phyloP scores from a whole-genome alignment of 2,888 invertebrate species.

The Polyploca ridens region DNA sequence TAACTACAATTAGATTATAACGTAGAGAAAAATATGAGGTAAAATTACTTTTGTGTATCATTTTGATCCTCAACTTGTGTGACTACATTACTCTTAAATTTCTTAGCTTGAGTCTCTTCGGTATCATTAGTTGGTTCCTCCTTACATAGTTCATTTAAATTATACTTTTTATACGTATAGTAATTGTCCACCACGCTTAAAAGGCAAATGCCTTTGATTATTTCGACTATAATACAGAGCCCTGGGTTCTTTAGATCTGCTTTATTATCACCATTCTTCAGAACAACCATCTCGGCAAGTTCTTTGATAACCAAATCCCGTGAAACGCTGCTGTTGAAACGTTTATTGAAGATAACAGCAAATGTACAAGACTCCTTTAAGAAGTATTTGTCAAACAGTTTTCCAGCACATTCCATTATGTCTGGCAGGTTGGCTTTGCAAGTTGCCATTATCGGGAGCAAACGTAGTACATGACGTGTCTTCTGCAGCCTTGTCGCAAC shows the following conservation, averaged over 20 bases:
- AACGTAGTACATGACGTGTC: constrained; percentile 90
- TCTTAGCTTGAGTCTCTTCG: constrained; percentile 74
- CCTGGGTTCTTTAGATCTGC: constrained; percentile 92
- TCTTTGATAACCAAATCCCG: constrained; percentile 89
- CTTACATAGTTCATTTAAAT: constrained; percentile 88
- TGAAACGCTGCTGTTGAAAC: constrained; percentile 90
- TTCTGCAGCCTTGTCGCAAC: constrained; percentile 87
- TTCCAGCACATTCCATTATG: constrained; percentile 87
- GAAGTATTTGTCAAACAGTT: constrained; percentile 90
- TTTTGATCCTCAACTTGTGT: constrained; percentile 53
- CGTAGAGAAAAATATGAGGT: constrained; percentile 48
- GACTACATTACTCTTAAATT: constrained; percentile 63
- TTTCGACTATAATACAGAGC: constrained; percentile 92
- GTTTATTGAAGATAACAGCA: constrained; percentile 90
- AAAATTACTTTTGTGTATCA: constrained; percentile 52
- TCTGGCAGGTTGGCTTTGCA: constrained; percentile 93
- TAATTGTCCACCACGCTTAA: constrained; percentile 92
- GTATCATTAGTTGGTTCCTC: constrained; percentile 67
- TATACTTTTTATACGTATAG: constrained; percentile 92
- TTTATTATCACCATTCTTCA: constrained; percentile 89
- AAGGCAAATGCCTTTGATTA: constrained; percentile 92
- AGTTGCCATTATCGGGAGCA: constrained; percentile 92
- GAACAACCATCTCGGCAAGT: constrained; percentile 88
- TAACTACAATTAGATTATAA: constrained; percentile 53
- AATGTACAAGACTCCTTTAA: constrained; percentile 89